Base-by-base conservation (phyloP, 1,140 invertebrate genomes). In the Lanistes nyassanus region DNA sequence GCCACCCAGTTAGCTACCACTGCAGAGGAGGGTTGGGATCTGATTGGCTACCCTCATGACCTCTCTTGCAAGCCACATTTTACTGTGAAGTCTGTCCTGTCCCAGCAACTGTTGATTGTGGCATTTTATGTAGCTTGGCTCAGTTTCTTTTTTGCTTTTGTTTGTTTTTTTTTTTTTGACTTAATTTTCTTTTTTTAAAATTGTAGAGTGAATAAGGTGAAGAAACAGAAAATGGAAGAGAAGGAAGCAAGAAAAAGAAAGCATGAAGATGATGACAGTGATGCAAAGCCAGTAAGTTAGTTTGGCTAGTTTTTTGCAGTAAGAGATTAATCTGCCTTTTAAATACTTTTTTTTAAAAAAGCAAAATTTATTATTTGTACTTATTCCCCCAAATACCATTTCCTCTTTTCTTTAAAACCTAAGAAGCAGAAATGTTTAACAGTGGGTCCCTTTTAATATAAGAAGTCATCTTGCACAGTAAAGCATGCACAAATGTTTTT, bases 181-280 rank as follows among this genome's bases (percentile, higher is more conserved):
- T 60, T 60, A 4, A 19, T 56, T 71, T 31, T 19, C 0, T 31
- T 2, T 53, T 7, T 7, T 53, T 53, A 21, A 29, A 16, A 6
- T n/a, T 36, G 36, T 62, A 81, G 92, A 51, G 93, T 94, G 86
- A 94, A 92, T 81, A 93, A 92, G 88, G 92, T 91, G 86, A 92
- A 91, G 81, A 91, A 91, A 82, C 91, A 91, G 88, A 92, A 91
- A 86, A 92, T 91, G 82, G 92, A 91, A 81, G 92, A 74, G 91
- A 93, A 74, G 31, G 79, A 73, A 88, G 92, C 91, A 87, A 91
- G 79, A 83, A 90, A 83, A 83, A 93, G 76, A 91, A 94, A 83
- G 64, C 34, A 51, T 56, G 74, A 76, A 47, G 79, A 78, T 3
- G 70, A 81, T 39, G 74, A 80, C 26, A 68, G 76, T 19, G 51